Conservation (phyloP, 2,113 vertebrate species). For the Dicaeum eximium region DNA sequence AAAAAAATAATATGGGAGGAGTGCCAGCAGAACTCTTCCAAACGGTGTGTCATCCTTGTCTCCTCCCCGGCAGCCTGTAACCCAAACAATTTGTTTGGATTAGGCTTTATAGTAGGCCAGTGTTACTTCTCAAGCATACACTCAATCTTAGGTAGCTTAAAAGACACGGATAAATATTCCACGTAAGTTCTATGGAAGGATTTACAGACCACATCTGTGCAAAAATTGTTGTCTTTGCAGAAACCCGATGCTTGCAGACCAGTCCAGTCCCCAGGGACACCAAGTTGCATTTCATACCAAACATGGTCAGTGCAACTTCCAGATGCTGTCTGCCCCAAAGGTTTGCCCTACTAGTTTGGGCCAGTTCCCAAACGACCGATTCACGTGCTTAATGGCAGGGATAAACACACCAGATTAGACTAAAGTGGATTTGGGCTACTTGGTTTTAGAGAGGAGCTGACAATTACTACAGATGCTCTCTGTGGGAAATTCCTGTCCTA, state of each 20-base stretch:
- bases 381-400: neutral
- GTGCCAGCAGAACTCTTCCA: slow-evolving; percentile 8
- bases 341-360: slow-evolving; percentile 21
- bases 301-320: slow-evolving; percentile 46
- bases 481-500: neutral
- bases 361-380: neutral
- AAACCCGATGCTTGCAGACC: slow-evolving; percentile 19
- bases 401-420: slow-evolving; percentile 27
- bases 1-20: neutral
- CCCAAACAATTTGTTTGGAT: slow-evolving; percentile 50
- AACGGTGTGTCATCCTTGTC: neutral
- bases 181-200: neutral
- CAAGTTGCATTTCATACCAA: slow-evolving; percentile 48
- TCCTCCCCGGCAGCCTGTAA: neutral
- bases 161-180: neutral
- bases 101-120: slow-evolving; percentile 3
- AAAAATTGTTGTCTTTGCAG: slow-evolving; percentile 25
- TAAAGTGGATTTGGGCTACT: slow-evolving; percentile 13
- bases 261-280: neutral
- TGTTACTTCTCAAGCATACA: neutral
- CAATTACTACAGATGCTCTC: neutral
- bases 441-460: neutral
- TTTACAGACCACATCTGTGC: neutral
- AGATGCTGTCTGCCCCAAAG: slow-evolving; percentile 43
- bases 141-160: neutral